Evolutionary conservation across 2,797 vertebrate species (phyloP).

Genomic region (Sebastiscus albofasciatus): DNA sequence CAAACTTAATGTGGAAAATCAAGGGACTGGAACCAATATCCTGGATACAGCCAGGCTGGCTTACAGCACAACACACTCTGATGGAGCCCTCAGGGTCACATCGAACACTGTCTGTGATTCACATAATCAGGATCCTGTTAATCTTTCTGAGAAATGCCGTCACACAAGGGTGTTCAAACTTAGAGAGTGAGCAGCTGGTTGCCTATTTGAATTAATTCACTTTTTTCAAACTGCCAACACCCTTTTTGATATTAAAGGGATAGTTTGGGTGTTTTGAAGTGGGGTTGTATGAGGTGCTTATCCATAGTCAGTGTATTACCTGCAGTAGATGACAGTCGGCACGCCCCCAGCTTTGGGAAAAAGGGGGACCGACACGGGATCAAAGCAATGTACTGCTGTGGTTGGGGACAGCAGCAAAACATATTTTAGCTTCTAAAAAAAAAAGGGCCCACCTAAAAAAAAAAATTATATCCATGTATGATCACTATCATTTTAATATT

Average conservation of each 20-base stretch:
- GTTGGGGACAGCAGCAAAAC: too few relatives aligned
- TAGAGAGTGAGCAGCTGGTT: background rate
- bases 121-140: background rate
- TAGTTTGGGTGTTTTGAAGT: too few relatives aligned
- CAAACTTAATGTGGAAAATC: conserved; percentile 45
- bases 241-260: background rate
- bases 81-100: conserved; percentile 19
- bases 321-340: rapidly evolving
- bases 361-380: too few relatives aligned
- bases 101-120: conserved; percentile 21
- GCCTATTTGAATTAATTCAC: background rate
- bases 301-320: too few relatives aligned
- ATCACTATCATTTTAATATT: too few relatives aligned
- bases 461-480: too few relatives aligned
- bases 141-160: conserved; percentile 9
- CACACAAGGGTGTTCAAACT: background rate
- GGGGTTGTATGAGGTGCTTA: too few relatives aligned
- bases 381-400: too few relatives aligned
- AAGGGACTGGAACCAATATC: conserved; percentile 35
- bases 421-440: too few relatives aligned
- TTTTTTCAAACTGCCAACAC: background rate
- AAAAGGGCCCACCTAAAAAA: too few relatives aligned
- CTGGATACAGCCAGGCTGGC: background rate
- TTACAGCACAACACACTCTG: background rate
- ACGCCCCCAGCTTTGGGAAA: rapidly evolving